A percentile compares a stretch with the other conserved stretches of the same genome.
These are phyloP conservation scores for Rhynchonycteris naso DNA, from an alignment of 2,797 vertebrate genomes.

Conservation along the genomic window DNA sequence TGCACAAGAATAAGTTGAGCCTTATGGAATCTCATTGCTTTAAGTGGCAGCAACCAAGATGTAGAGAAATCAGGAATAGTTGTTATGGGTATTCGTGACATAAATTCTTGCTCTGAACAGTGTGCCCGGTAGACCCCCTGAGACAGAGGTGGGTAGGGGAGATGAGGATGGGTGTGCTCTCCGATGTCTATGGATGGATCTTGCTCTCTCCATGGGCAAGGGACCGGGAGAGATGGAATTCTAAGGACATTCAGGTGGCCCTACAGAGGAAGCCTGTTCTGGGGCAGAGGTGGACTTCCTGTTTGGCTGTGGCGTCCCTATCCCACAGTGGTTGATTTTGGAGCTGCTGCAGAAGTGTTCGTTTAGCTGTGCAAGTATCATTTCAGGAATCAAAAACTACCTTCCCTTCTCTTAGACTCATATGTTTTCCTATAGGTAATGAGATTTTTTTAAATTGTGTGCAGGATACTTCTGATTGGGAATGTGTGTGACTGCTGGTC, in stretches of 20 bases:
- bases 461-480: background rate
- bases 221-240: background rate
- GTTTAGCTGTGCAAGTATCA: background rate
- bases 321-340: background rate
- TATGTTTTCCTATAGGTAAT: background rate
- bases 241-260: background rate
- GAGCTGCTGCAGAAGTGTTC: background rate
- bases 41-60: background rate
- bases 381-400: background rate
- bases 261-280: background rate
- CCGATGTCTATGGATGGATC: background rate
- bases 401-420: background rate
- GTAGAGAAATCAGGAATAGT: background rate
- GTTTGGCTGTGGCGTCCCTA: background rate
- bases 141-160: background rate
- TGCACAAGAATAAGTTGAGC: background rate
- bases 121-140: too few species aligned
- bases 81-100: background rate
- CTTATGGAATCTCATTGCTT: background rate
- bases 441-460: background rate
- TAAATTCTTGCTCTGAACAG: background rate
- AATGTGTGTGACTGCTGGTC: background rate
- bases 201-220: background rate
- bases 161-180: accelerated
- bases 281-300: background rate